Base-by-base conservation (phyloP, 2,888 invertebrate species). In the Hofmannophila pseudospretella region DNA sequence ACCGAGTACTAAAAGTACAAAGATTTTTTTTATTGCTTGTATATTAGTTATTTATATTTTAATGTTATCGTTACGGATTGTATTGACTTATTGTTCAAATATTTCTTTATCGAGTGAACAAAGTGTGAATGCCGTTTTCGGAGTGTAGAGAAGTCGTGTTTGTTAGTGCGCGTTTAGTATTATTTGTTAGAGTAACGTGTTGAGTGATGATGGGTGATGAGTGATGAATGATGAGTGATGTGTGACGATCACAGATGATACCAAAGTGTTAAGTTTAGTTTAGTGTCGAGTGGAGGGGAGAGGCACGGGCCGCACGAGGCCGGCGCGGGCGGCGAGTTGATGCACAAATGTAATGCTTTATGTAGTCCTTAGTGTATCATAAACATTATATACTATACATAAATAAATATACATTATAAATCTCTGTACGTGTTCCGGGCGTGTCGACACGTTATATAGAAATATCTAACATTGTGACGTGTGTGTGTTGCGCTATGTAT, bases 301-400 rank as follows among this genome's bases (percentile, higher is more conserved):
- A n/a, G n/a, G n/a, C n/a, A n/a, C n/a, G n/a, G n/a, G n/a, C n/a
- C n/a, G n/a, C n/a, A n/a, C n/a, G n/a, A n/a, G n/a, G n/a, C n/a
- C n/a, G 36, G 45, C 32, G 38, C 37, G 20, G 31, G 31, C 20
- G 10, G 5, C 4, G 4, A n/a, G 32, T 36, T 59, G 54, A 60
- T 56, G 73, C 80, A 78, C 76, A 73, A 77, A 67, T 61, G 62
- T 71, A 71, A 77, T 76, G 82, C 82, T 82, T 82, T 77, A 79
- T 74, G 73, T 82, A 81, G 75, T 62, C 54, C 61, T 74, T 81
- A 78, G 72, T 71, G 66, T 74, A 74, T 65, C 50, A 65, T 70
- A 70, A n/a, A 54, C 49, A 57, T 58, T 50, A 49, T 50, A 51
- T 51, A 26, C 10, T 10, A 54, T 53, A 55, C 39, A 47, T 42